Evolutionary conservation across 2,797 vertebrate genomes (phyloP).

Genomic region (Myoxocephalus aenaeus): DNA sequence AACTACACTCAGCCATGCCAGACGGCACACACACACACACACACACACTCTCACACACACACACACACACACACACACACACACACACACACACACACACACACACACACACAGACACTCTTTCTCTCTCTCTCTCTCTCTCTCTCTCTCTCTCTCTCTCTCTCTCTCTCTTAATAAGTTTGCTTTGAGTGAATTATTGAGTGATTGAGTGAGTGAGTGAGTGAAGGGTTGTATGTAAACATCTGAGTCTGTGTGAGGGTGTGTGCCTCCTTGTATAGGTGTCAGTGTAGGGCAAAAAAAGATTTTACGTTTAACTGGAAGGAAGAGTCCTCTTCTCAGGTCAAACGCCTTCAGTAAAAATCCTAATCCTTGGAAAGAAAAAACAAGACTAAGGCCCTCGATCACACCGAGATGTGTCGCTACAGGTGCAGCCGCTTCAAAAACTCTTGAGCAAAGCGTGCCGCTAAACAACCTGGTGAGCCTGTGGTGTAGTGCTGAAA

Average conservation of each 20-base stretch:
- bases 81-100: not conserved
- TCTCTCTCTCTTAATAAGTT: constrained; percentile 37
- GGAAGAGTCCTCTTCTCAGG: not conserved
- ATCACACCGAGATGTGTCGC: not conserved
- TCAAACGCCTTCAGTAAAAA: constrained; percentile 42
- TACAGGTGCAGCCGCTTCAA: not conserved
- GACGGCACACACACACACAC: constrained; percentile 37
- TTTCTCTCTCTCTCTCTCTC: constrained; percentile 4
- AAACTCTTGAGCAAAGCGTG: not conserved
- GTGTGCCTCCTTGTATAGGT: constrained; percentile 18
- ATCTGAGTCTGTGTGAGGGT: constrained; percentile 30
- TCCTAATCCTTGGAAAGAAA: not conserved
- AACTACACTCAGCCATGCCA: constrained; percentile 69
- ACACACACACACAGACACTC: not conserved
- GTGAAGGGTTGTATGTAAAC: constrained; percentile 51
- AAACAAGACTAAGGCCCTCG: not conserved
- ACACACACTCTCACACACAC: not conserved
- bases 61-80: constrained; percentile 5
- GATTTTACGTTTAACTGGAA: constrained; percentile 23
- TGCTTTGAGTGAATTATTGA: constrained; percentile 56
- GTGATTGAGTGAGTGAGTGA: constrained; percentile 52
- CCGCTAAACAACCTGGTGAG: not conserved
- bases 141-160: constrained; percentile 3
- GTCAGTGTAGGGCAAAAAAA: constrained; percentile 14
- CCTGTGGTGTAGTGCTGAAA: not conserved